Base-by-base conservation (phyloP, 2,797 vertebrate species). In the Lepilemur septentrionalis region DNA sequence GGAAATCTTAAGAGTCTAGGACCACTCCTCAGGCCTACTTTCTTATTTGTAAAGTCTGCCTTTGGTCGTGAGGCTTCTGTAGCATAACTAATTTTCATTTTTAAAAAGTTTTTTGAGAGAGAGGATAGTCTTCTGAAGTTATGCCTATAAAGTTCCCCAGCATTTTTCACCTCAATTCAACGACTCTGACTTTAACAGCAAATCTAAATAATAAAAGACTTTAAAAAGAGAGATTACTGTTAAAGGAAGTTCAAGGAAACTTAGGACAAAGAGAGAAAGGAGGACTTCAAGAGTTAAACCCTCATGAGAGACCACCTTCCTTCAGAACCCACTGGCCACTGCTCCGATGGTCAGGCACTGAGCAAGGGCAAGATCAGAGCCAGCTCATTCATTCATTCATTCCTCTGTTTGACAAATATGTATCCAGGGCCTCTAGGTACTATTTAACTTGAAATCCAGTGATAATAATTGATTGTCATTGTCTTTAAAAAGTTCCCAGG, bases 171-270 rank as follows among this genome's bases (percentile, higher is more conserved):
- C 32, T 13, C 15, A 63, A 76, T 57, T 93, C 28, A 73, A 89
- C 13, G 32, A 65, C 28, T 48, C 55, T 90, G n/a, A 50, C 2
- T 57, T 91, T 67, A 67, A 67, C 11, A 85, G 38, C 43, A 89
- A 96, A 28, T 85, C 61, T 88, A 63, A 92, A 95, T 80, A 79
- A 81, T 55, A 76, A 76, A 92, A 79, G 35, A 63, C 35, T 50
- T 46, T 12, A 38, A 87, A 46, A 52, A 46, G 28, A 82, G 30
- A 91, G 15, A 82, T 59, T n/a, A 67, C 9, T 89, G 28, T 35
- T 61, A 50, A 87, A 70, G 32, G 72, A 93, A 85, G 6, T 55
- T 89, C 79, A 59, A 81, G 84, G n/a, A 76, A 73, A 78, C 6
- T 7, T 78, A 78, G n/a, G 18, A 78, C 18, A 52, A 23, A 78